phyloP scores from a whole-genome alignment of 1,140 invertebrate genomes.

The Drosophila orena region DNA sequence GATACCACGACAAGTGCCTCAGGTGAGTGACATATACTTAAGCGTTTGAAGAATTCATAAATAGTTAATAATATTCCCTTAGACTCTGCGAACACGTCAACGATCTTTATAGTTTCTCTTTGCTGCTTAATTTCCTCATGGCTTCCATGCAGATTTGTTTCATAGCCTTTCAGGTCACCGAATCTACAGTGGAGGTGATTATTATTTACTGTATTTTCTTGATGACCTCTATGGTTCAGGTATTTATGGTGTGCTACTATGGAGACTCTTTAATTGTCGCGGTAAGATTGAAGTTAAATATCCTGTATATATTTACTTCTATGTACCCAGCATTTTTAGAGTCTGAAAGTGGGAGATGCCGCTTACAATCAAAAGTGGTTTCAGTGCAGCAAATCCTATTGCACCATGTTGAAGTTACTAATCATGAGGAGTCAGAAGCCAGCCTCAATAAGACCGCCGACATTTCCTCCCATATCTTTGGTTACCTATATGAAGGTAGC shows the following conservation, averaged over 20 bases:
- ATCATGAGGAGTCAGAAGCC: slow-evolving; percentile 75
- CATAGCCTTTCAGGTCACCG: slow-evolving; percentile 78
- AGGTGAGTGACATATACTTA: slow-evolving; percentile 40
- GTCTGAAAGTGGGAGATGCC: slow-evolving; percentile 67
- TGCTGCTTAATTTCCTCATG: slow-evolving; percentile 74
- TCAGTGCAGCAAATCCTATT: slow-evolving; percentile 62
- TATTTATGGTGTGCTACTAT: slow-evolving; percentile 77
- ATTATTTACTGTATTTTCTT: slow-evolving; percentile 77
- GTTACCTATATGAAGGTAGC: slow-evolving; percentile 74
- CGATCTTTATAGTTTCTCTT: slow-evolving; percentile 64
- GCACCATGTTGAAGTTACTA: slow-evolving; percentile 60
- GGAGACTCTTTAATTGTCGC: slow-evolving; percentile 70
- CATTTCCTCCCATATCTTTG: slow-evolving; percentile 76
- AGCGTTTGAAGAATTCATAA: no score
- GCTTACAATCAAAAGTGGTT: slow-evolving; percentile 82
- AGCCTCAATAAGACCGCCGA: slow-evolving; percentile 68
- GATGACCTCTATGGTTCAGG: slow-evolving; percentile 77
- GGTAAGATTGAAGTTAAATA: slow-evolving; percentile 23
- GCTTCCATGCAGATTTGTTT: slow-evolving; percentile 81
- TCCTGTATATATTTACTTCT: background rate
- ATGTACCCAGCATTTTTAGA: slow-evolving; percentile 31
- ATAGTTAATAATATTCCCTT: background rate
- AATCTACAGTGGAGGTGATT: slow-evolving; percentile 68
- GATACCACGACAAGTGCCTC: slow-evolving; percentile 72
- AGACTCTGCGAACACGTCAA: slow-evolving; percentile 74